Base-by-base conservation (phyloP, 2,797 vertebrate genomes). In the Danio choprae region DNA sequence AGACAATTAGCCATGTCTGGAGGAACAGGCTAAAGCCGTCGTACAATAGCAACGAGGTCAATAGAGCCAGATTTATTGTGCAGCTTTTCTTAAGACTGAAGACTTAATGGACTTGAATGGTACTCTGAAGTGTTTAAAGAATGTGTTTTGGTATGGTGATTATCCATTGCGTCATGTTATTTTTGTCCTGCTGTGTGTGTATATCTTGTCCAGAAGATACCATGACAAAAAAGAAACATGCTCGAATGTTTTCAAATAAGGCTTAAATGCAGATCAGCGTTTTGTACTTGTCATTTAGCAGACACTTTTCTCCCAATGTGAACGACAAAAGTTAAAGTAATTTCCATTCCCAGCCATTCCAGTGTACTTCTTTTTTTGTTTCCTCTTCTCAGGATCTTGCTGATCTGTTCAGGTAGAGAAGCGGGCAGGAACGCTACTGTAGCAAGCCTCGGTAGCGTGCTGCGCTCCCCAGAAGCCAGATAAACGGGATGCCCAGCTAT, bases 1-100 rank as follows among this genome's bases (percentile, higher is more conserved):
- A 85, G 79, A 86, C 85, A 84, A 86, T 83, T 84, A 86, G 83
- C 83, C 79, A 53, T 71, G 85, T 84, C 83, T 86, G 67, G 79
- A 84, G 76, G 83, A 86, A 83, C 81, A 83, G 81, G 78, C 79
- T 77, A 84, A 84, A 76, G 75, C 83, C 72, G 46, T 65, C 29
- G 5, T 80, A 86, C 84, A 86, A 86, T 83, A 83, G 85, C 68
- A 71, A 38, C 58, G 68, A 58, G 85, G 83, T 86, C 83, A 81
- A 84, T 70, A 81, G 82, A 77, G 81, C 38, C 83, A 80, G 74
- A 67, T 73, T 83, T 81, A 84, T 83, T 83, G 81, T 84, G 72
- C 69, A 29, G 75, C 81, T 81, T 84, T 83, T 82, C 77, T 83
- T 70, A 70, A 78, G 74, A 76, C 81, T 77, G 64, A 48, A 74